Percentiles rank a stretch among this genome's conserved stretches.
Evolutionary conservation across 1,140 invertebrate genomes (phyloP).

Genomic region (Lordiphosa collinella): DNA sequence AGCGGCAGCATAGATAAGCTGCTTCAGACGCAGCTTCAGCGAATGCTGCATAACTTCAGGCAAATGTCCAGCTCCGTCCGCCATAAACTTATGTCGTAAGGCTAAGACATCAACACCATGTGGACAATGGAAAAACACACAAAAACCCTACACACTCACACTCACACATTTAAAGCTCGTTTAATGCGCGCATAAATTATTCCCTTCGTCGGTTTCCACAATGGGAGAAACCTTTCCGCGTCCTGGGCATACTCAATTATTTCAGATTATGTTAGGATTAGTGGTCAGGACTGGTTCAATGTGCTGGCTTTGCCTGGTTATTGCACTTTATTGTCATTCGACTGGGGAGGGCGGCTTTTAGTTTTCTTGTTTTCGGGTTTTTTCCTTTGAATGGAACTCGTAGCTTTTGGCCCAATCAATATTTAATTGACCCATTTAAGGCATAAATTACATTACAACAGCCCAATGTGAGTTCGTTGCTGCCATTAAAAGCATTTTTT

Average conservation of each 20-base stretch:
- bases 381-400: conserved; percentile 32
- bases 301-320: conserved; percentile 47
- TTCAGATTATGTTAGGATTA: conserved; percentile 77
- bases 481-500: conserved; percentile 60
- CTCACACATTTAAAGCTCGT: conserved; percentile 59
- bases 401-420: conserved; percentile 51
- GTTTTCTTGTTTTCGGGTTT: conserved; percentile 27
- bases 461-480: conserved; percentile 31
- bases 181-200: conserved; percentile 77
- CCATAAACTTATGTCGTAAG: conserved; percentile 66
- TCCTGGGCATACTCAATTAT: conserved; percentile 68
- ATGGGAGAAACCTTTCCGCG: conserved; percentile 22
- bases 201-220: conserved; percentile 20
- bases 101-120: conserved; percentile 36
- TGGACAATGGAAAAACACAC: conserved; percentile 29
- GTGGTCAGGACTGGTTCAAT: conserved; percentile 61
- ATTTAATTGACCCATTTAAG: conserved; percentile 69
- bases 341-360: conserved; percentile 30
- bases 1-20: conserved; percentile 56
- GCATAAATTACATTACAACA: conserved; percentile 72
- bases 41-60: conserved; percentile 67
- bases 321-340: conserved; percentile 62
- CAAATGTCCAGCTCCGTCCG: conserved; percentile 43
- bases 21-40: conserved; percentile 21
- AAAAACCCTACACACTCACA: conserved; percentile 5